These are phyloP conservation scores for Cotesia glomerata DNA, from an alignment of 1,140 invertebrate species.

Conservation along the genomic window DNA sequence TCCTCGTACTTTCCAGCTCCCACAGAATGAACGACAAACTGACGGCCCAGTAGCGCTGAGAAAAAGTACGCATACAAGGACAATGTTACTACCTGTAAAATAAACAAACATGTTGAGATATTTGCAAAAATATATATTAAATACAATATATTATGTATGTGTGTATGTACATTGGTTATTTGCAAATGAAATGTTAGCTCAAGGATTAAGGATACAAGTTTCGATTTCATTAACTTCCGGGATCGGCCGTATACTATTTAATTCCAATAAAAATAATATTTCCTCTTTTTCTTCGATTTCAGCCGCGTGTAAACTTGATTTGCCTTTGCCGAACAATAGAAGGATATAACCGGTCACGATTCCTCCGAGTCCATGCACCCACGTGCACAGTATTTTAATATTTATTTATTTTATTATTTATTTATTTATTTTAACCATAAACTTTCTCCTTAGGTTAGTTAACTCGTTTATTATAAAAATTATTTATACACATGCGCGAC, in stretches of 20 bases:
- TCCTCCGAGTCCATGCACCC: neutral
- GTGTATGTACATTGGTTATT: neutral
- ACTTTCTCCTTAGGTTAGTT: conserved; percentile 7
- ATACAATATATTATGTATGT: neutral
- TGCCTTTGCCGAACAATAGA: conserved; percentile 2
- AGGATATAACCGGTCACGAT: conserved; percentile 19
- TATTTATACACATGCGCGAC: neutral
- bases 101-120: conserved; percentile 24
- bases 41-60: conserved; percentile 82
- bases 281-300: no score
- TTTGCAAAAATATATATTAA: neutral
- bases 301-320: neutral
- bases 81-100: conserved; percentile 85
- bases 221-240: conserved; percentile 14
- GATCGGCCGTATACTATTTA: neutral
- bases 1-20: conserved; percentile 70
- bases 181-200: neutral
- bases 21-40: conserved; percentile 69
- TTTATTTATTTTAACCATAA: neutral
- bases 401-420: neutral
- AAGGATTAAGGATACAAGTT: conserved; percentile 1
- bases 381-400: conserved; percentile 7
- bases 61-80: conserved; percentile 92
- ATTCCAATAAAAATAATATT: no score
- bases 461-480: neutral